phyloP scores from a whole-genome alignment of 2,888 invertebrate genomes.

The Ephialtes manifestator region DNA sequence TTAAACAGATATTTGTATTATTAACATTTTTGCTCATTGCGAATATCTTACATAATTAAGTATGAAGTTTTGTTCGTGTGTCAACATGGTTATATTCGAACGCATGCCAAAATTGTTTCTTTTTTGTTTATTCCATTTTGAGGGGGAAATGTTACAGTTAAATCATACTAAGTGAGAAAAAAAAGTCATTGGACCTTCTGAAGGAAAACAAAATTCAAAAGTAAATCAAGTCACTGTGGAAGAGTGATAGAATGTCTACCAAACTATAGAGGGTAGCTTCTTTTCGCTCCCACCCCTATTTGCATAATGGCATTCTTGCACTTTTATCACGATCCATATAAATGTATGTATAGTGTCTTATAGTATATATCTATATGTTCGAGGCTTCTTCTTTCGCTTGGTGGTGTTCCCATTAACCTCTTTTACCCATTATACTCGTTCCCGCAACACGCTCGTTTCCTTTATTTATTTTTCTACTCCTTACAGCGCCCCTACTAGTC shows the following conservation, averaged over 20 bases:
- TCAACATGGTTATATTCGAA: not conserved
- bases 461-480: conserved; percentile 70
- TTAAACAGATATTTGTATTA: not conserved
- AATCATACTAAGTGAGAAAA: not conserved
- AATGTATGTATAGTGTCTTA: conserved; percentile 54
- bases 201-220: conserved; percentile 20
- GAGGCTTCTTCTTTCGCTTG: conserved; percentile 69
- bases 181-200: not conserved
- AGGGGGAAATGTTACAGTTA: not conserved
- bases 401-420: conserved; percentile 72
- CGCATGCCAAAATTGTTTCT: not conserved
- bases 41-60: no score
- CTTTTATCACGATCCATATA: conserved; percentile 73
- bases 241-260: conserved; percentile 56
- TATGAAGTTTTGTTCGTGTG: no score
- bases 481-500: conserved; percentile 46
- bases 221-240: conserved; percentile 40
- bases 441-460: conserved; percentile 67
- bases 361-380: conserved; percentile 53
- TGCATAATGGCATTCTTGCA: conserved; percentile 73
- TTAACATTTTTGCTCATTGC: no score
- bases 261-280: conserved; percentile 50
- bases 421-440: conserved; percentile 69
- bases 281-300: conserved; percentile 62
- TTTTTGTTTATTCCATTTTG: not conserved